Base-by-base conservation (phyloP, 1,140 invertebrate genomes). In the Drosophila simulans region DNA sequence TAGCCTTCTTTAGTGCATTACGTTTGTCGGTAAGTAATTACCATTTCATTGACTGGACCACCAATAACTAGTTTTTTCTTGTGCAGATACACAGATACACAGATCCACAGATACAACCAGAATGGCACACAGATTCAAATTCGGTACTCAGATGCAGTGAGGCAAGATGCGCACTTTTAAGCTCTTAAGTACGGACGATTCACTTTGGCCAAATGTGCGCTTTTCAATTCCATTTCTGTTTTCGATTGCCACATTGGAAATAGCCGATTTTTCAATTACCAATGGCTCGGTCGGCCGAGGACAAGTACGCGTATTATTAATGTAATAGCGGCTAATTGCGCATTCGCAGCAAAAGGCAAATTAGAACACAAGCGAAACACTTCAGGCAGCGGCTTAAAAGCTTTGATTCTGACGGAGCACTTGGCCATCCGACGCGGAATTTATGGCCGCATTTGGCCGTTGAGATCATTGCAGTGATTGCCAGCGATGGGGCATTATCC, bases 311-410 rank as follows among this genome's bases (percentile, higher is more conserved):
- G 83, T 89, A 89, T 89, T 88, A 88, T 88, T 88, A 88, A 77
- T 88, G 83, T 88, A 88, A 88, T 88, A 88, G 83, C 64, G 80
- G 80, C 80, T 88, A 88, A 88, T 88, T 83, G 84, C 80, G 80
- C 63, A 88, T 86, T 86, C 77, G 69, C 48, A 56, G 60, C 46
- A 63, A 77, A 77, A 74, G 57, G 71, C 70, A 88, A 88, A 88
- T 88, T 88, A 88, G 83, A 88, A 59, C 79, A 42, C 51, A 64
- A 45, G 66, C 59, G 39, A 78, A 77, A 71, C 84, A 88, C 83
- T 88, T 88, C 83, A 88, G 76, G 55, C 65, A 25, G 65, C 63
- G 84, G 63, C 83, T 88, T 89, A 89, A 88, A 88, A 89, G 83
- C 83, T 80, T 88, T 88, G 65, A 88, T 74, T 88, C 68, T 88